Percentiles rank a stretch among this genome's conserved stretches.
Conservation (phyloP, 2,888 invertebrate genomes). For the Cyrtodaria siliqua region DNA sequence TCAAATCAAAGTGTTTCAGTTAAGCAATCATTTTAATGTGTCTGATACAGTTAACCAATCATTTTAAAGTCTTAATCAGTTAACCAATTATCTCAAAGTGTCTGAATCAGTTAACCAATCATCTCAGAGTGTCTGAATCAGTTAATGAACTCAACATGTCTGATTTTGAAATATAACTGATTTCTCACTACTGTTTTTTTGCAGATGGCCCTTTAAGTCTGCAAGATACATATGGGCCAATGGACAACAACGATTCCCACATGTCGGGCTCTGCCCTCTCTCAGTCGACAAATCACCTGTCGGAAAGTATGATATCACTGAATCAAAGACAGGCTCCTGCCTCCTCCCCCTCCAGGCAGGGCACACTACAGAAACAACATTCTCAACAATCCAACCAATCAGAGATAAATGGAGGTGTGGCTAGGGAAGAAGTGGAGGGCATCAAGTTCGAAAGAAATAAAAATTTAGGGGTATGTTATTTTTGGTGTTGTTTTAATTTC, state of each 20-base stretch:
- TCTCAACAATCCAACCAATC: conserved; percentile 51
- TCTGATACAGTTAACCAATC: too few species aligned
- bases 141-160: too few species aligned
- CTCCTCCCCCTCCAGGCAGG: conserved; percentile 49
- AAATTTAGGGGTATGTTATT: conserved; percentile 46
- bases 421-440: conserved; percentile 38
- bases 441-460: conserved; percentile 62
- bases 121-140: too few species aligned
- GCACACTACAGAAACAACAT: conserved; percentile 45
- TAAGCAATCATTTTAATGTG: too few species aligned
- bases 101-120: too few species aligned
- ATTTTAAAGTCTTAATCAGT: too few species aligned
- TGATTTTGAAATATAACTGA: too few species aligned
- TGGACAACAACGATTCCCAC: conserved; percentile 45
- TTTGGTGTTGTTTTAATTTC: too few species aligned
- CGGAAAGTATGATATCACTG: conserved; percentile 60
- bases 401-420: conserved; percentile 53
- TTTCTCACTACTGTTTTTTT: too few species aligned
- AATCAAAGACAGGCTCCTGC: conserved; percentile 54
- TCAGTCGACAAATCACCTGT: conserved; percentile 59
- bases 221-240: conserved; percentile 68
- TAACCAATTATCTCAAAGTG: too few species aligned
- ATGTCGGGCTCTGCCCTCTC: conserved; percentile 52
- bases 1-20: too few species aligned
- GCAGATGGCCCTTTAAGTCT: conserved; percentile 81